Conservation (phyloP, 2,888 invertebrate genomes). For the Chrysodeixis includens region DNA sequence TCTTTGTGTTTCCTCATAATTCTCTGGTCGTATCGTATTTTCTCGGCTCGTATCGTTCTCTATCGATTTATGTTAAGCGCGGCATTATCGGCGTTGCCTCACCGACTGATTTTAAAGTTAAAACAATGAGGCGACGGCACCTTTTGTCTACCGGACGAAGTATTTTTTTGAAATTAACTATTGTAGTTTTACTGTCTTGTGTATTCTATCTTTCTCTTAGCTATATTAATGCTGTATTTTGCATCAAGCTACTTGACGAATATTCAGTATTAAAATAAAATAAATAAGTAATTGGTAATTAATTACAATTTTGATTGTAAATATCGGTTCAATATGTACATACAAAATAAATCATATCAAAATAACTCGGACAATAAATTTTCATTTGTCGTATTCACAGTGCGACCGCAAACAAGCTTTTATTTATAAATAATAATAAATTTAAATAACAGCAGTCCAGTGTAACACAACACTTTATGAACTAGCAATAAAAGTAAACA, state of each 20-base stretch:
- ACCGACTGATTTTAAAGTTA: constrained; percentile 11
- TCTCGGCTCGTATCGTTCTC: constrained; percentile 15
- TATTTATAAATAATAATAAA: neutral
- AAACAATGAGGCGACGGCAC: neutral
- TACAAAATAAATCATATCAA: no score
- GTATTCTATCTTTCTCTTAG: no score
- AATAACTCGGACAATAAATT: no score
- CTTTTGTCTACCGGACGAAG: neutral
- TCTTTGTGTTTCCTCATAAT: neutral
- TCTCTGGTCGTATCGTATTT: neutral
- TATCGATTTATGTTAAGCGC: constrained; percentile 30
- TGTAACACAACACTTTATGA: no score
- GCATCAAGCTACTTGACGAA: no score
- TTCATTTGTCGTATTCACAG: neutral
- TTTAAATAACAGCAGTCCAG: neutral
- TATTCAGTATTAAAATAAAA: no score
- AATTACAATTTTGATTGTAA: no score
- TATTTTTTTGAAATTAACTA: no score
- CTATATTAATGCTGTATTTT: no score
- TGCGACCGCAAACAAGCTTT: neutral
- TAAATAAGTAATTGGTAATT: no score
- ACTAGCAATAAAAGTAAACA: neutral
- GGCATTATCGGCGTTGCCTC: constrained; percentile 12
- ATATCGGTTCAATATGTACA: no score
- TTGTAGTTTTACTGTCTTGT: no score